Percentiles rank a stretch among this genome's conserved stretches.
These are phyloP conservation scores for Meda fulgida DNA, from an alignment of 2,797 vertebrate genomes.

Conservation along the genomic window DNA sequence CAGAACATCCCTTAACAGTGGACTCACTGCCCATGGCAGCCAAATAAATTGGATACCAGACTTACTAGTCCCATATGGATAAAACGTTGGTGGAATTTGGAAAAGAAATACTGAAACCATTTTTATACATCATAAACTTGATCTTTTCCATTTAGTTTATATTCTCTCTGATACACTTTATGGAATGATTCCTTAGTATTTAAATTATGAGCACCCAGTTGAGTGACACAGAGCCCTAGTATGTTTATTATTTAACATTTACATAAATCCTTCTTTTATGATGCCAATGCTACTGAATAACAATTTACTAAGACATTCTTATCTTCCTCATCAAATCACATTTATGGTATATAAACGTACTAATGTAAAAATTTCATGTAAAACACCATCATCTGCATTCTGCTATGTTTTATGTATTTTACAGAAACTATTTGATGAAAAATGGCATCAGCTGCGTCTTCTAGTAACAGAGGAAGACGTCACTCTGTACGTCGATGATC, in stretches of 20 bases:
- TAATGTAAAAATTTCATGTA: background rate
- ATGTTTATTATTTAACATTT: background rate
- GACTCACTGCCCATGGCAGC: background rate
- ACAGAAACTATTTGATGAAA: constrained; percentile 91
- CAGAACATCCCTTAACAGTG: background rate
- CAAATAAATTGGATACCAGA: background rate
- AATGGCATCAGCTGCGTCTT: constrained; percentile 94
- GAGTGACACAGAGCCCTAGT: background rate
- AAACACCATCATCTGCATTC: background rate
- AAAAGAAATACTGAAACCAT: background rate
- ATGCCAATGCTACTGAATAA: constrained; percentile 1
- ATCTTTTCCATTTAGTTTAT: background rate
- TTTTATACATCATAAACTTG: background rate
- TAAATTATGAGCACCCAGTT: background rate
- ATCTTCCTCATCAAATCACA: background rate
- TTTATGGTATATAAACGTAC: background rate
- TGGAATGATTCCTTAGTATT: background rate
- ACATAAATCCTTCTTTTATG: background rate
- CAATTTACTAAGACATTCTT: background rate
- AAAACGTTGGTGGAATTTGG: constrained; percentile 19
- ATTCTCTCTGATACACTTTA: background rate
- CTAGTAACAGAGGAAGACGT: constrained; percentile 92
- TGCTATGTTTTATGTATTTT: constrained; percentile 52
- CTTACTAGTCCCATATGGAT: constrained; percentile 2
- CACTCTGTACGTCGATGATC: constrained; percentile 91